These are phyloP conservation scores for Lymantria monacha DNA, from an alignment of 2,888 invertebrate genomes.

Conservation along the genomic window DNA sequence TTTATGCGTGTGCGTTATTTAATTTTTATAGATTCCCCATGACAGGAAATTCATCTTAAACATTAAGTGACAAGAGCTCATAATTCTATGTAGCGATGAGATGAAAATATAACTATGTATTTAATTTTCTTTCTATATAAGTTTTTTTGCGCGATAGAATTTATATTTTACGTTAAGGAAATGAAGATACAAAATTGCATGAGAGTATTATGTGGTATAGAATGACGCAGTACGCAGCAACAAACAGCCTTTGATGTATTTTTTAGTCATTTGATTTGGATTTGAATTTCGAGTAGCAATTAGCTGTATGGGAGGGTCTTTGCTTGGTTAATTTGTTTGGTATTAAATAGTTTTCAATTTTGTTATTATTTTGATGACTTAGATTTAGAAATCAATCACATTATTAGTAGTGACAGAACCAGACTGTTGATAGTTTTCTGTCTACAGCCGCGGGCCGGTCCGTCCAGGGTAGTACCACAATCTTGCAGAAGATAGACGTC, in stretches of 20 bases:
- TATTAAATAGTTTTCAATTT: background rate
- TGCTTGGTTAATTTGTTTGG: background rate
- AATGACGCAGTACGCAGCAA: conserved; percentile 11
- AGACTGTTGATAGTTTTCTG: no score
- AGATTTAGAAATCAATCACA: no score
- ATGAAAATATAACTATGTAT: conserved; percentile 1
- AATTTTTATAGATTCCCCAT: conserved; percentile 47
- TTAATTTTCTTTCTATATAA: background rate
- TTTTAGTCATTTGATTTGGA: conserved; percentile 22
- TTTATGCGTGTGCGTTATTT: conserved; percentile 67
- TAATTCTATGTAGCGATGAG: conserved; percentile 9
- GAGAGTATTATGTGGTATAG: conserved; percentile 1
- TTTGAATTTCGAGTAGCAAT: conserved; percentile 25
- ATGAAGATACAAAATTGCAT: conserved; percentile 15
- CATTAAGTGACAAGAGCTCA: conserved; percentile 14
- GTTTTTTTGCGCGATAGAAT: conserved; percentile 3
- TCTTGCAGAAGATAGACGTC: no score
- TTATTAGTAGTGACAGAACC: no score
- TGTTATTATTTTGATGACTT: no score
- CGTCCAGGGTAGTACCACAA: no score
- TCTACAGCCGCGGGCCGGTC: no score
- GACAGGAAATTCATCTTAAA: conserved; percentile 6
- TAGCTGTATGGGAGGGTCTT: conserved; percentile 7
- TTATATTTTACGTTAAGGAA: conserved; percentile 3
- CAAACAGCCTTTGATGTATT: conserved; percentile 25